A percentile compares a stretch with the other conserved stretches of the same genome.
Conservation (phyloP, 2,888 invertebrate species). For the Xylota segnis region DNA sequence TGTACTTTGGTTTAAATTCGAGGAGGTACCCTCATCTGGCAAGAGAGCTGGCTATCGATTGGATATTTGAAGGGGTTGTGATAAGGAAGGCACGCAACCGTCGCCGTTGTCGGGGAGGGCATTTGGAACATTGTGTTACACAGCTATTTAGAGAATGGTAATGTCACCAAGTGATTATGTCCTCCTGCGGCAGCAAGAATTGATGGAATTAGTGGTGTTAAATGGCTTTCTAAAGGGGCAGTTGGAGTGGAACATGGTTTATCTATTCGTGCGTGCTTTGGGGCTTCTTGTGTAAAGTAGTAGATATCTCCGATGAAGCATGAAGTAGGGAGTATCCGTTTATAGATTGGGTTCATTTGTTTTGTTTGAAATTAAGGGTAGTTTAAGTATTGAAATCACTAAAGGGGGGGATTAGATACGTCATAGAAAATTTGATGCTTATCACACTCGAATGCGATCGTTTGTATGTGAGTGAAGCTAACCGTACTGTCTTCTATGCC, state of each 20-base stretch:
- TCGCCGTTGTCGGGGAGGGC: conserved; percentile 2
- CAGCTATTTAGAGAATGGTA: conserved; percentile 62
- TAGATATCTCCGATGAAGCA: conserved; percentile 37
- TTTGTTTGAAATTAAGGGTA: not conserved
- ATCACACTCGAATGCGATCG: too few species aligned
- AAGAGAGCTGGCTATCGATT: conserved; percentile 28
- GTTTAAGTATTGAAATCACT: too few species aligned
- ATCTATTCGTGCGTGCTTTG: conserved; percentile 64
- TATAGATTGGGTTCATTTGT: not conserved
- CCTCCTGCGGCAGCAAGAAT: conserved; percentile 56
- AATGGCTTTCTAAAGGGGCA: conserved; percentile 54
- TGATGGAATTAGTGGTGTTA: conserved; percentile 73
- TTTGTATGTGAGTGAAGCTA: too few species aligned
- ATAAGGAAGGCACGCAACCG: conserved; percentile 20
- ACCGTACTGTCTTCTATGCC: too few species aligned
- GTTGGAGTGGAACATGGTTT: conserved; percentile 59
- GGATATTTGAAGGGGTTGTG: not conserved
- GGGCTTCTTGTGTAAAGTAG: conserved; percentile 50
- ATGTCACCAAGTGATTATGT: conserved; percentile 72
- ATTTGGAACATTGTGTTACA: conserved; percentile 39
- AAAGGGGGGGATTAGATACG: too few species aligned
- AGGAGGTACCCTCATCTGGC: conserved; percentile 17
- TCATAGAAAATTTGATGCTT: too few species aligned
- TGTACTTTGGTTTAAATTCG: conserved; percentile 49
- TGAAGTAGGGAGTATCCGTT: not conserved